phyloP scores from a whole-genome alignment of 2,113 vertebrate genomes.

The Neomonachus schauinslandi region DNA sequence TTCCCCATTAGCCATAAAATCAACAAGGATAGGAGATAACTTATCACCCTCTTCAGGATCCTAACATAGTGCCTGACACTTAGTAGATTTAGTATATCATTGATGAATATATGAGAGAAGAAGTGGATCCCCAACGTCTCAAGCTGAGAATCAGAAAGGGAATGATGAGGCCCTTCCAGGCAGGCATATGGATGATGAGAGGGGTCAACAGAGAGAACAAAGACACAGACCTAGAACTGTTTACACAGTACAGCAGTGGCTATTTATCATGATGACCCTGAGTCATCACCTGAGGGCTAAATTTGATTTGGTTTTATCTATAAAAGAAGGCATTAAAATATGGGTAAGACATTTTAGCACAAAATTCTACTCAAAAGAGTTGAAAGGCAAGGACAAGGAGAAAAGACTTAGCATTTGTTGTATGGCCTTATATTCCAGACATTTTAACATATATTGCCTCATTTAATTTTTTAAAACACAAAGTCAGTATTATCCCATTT shows the following conservation, averaged over 20 bases:
- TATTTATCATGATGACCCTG: background rate
- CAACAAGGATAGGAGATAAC: background rate
- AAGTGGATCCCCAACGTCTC: background rate
- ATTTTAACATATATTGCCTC: conserved; percentile 15
- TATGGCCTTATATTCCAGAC: background rate
- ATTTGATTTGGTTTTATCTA: background rate
- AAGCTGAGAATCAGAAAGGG: conserved; percentile 16
- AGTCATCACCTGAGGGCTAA: background rate
- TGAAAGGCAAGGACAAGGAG: background rate
- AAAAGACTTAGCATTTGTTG: background rate
- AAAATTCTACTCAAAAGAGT: conserved; percentile 23
- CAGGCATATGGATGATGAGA: background rate
- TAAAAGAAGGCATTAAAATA: conserved; percentile 31
- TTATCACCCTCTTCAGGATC: background rate
- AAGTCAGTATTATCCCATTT: background rate
- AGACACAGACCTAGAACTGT: background rate
- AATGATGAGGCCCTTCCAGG: background rate
- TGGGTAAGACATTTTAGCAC: background rate
- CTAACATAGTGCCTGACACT: background rate
- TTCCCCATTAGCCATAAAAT: background rate
- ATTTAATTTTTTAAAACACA: conserved; percentile 31
- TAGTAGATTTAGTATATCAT: background rate
- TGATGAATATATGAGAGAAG: background rate
- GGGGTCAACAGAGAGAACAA: background rate
- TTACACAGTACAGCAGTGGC: background rate